Evolutionary conservation across 2,113 vertebrate species (phyloP), one percentile per base, ranked within the genome.

Genomic region (Trichechus manatus): DNA sequence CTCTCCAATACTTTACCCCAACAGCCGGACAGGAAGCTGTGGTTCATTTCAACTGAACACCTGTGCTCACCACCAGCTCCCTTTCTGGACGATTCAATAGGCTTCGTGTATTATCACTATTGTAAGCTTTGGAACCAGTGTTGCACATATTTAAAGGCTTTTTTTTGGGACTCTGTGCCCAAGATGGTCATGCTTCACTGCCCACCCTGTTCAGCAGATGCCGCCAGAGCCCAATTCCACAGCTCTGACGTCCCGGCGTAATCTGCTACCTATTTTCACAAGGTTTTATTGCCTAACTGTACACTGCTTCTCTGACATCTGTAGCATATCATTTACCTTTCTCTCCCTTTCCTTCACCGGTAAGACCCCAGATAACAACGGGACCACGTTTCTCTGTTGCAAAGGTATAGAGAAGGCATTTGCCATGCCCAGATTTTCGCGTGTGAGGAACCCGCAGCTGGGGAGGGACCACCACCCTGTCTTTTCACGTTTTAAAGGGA

Each of bases 1-100:
- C 50, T 29, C 31, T 1, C 31, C 36, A 3, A 9, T 0, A 7
- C n/a, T 10, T 14, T 0, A 27, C 20, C 14, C 33, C 86, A 66
- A 22, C 0, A 19, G 63, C 22, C 50, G 7, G 22, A 1, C 0
- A 0, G 33, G 77, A 3, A 36, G 25, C 13, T 11, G 50, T 3
- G 0, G 27, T 11, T 81, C 59, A 59, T 0, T 1, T 33, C 50
- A 33, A n/a, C 4, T 25, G 6, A 2, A 80, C 47, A 13, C 25
- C 1, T 36, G 23, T 27, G 56, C n/a, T 10, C 3, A 59, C 6
- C 3, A 17, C 59, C 22, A 64, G 82, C 27, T 36, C 29, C 22
- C 44, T 82, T 3, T 4, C 6, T 11, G 42, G 68, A 39, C n/a
- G 13, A 44, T 42, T 56, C 59, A 4, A 0, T 0, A 27, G 84